Evolutionary conservation across 2,113 vertebrate species (phyloP), one percentile per base, ranked within the genome.

Genomic region (Parus major): DNA sequence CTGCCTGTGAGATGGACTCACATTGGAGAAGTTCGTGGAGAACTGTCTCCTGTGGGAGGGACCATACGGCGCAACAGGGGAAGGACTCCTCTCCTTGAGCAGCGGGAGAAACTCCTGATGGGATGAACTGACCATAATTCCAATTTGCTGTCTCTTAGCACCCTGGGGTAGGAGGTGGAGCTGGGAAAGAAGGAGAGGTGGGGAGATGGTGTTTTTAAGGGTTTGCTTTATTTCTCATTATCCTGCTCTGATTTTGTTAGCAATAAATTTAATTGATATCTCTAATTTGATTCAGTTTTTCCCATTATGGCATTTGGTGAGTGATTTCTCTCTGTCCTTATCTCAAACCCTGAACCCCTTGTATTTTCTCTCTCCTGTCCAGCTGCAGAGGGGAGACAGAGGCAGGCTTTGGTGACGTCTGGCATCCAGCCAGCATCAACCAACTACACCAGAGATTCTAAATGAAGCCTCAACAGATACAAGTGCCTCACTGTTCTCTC

Each of bases 1-100:
- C 0, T 66, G 52, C 5, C 16, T 0, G 0, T 31, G 36, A 22
- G 44, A 52, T 22, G 14, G 31, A 17, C 44, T 77, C 53, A 36
- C 15, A 9, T 0, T 27, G 27, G 11, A 60, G 14, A 44, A 52
- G 11, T 23, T 15, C 3, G 15, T 1, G 5, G 44, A 50, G 21
- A 77, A 59, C 9, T 27, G 31, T 12, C 53, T 77, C 21, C 25
- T 18, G 44, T 12, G 17, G 17, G 33, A 68, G 14, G 11, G 33
- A 50, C 14, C 27, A 13, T 25, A 57, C 0, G 0, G 7, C 19
- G 17, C 31, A 59, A 27, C 27, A 59, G 17, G 31, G 21, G 21
- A 52, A 52, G 4, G 17, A 50, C 7, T 42, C 31, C 36, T 68
- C 36, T 36, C 27, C 36, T 22, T 15, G 25, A 59, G 15, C 17